These are phyloP conservation scores for Adelognathus sp. DNA, from an alignment of 2,888 invertebrate genomes.

Conservation along the genomic window DNA sequence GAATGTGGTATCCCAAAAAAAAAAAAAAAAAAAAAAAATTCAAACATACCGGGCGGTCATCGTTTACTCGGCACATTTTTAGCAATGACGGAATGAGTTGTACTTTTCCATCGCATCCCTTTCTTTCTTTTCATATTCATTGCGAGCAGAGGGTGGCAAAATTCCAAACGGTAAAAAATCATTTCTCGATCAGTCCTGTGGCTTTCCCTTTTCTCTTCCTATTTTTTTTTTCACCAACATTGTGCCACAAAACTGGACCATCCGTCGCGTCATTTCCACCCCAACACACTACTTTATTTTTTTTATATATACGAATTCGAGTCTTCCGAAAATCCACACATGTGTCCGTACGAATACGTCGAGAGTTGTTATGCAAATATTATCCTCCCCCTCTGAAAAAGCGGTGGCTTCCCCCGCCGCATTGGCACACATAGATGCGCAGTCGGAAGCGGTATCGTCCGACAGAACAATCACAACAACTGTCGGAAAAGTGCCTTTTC, in stretches of 20 bases:
- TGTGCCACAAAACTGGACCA: neutral
- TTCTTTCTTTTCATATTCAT: neutral
- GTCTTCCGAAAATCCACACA: neutral
- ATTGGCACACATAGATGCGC: neutral
- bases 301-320: neutral
- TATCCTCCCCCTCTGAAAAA: neutral
- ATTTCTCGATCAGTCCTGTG: conserved; percentile 32
- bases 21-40: conserved; percentile 14
- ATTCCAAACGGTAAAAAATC: conserved; percentile 51
- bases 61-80: conserved; percentile 45
- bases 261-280: neutral
- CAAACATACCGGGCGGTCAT: neutral
- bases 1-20: neutral
- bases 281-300: neutral
- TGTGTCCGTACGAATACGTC: neutral
- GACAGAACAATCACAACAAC: neutral
- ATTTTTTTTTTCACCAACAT: neutral
- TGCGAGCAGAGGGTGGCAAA: conserved; percentile 44
- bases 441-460: neutral
- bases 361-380: conserved; percentile 47
- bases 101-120: conserved; percentile 18
- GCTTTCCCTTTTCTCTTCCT: neutral
- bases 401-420: neutral
- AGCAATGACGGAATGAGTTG: conserved; percentile 37
- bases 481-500: neutral